Evolutionary conservation across 2,797 vertebrate genomes (phyloP).

Genomic region (Dicrostonyx torquatus): DNA sequence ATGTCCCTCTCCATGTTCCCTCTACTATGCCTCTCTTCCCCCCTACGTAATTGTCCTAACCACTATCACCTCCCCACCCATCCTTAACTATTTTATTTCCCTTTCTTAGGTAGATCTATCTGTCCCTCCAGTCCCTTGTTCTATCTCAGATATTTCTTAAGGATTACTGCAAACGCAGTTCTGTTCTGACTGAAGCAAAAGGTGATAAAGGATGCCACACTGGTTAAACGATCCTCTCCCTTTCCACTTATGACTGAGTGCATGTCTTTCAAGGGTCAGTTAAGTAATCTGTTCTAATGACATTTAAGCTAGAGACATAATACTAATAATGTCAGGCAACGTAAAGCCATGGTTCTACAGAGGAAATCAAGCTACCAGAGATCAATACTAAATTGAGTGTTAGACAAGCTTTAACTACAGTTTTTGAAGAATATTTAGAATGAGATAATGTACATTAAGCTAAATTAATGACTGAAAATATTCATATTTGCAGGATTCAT

Average conservation of each 20-base stretch:
- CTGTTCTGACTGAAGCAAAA: not conserved
- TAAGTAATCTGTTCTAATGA: constrained; percentile 11
- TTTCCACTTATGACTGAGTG: not conserved
- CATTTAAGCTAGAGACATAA: constrained; percentile 45
- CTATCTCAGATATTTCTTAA: not conserved
- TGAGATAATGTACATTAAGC: not conserved
- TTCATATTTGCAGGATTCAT: not conserved
- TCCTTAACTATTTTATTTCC: not conserved
- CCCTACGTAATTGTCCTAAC: not conserved
- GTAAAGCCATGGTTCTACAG: not conserved
- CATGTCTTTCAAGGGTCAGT: constrained; percentile 3
- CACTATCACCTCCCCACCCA: not conserved
- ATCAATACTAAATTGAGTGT: not conserved
- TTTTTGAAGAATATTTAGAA: not conserved
- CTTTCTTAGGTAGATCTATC: not conserved
- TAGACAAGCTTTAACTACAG: not conserved
- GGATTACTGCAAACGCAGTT: not conserved
- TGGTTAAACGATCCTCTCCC: not conserved
- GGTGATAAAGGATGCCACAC: not conserved
- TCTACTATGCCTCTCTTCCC: not conserved
- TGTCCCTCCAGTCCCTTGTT: not conserved
- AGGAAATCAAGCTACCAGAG: not conserved
- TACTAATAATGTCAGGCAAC: not conserved
- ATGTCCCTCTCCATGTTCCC: not conserved
- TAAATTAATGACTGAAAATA: not conserved